Conservation (phyloP, 2,888 invertebrate genomes). For the Aphodius granarius region DNA sequence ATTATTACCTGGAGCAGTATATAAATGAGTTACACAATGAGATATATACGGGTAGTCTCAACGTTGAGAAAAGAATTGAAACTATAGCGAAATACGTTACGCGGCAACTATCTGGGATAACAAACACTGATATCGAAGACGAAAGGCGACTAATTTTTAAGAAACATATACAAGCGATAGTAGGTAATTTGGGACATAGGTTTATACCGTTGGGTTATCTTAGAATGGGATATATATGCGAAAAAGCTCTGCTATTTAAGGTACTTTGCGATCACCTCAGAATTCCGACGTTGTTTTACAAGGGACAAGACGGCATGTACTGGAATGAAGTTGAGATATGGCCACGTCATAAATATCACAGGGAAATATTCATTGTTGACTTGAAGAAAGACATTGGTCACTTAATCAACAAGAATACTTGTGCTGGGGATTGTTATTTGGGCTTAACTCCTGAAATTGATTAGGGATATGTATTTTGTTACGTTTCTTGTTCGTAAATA, state of each 20-base stretch:
- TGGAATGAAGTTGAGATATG: constrained; percentile 50
- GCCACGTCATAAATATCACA: constrained; percentile 4
- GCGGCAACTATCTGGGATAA: constrained; percentile 20
- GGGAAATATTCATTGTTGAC: constrained; percentile 54
- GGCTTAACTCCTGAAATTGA: neutral
- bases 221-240: constrained; percentile 56
- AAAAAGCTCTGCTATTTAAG: constrained; percentile 58
- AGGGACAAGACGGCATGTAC: constrained; percentile 50
- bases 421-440: constrained; percentile 49
- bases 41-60: constrained; percentile 9
- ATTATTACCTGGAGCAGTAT: constrained; percentile 21
- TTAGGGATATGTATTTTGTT: neutral
- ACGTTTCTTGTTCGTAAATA: neutral
- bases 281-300: constrained; percentile 55
- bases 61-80: constrained; percentile 2
- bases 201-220: constrained; percentile 57
- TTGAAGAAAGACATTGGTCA: constrained; percentile 53
- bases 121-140: constrained; percentile 5
- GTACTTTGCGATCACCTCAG: constrained; percentile 58
- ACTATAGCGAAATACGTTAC: constrained; percentile 20
- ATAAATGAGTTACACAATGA: constrained; percentile 11
- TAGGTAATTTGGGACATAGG: constrained; percentile 48
- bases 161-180: constrained; percentile 16
- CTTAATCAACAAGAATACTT: constrained; percentile 50
- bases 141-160: constrained; percentile 12